A percentile compares a stretch with the other conserved stretches of the same genome.
Conservation (phyloP, 1,140 invertebrate species). For the Philotrypesis tridentata region DNA sequence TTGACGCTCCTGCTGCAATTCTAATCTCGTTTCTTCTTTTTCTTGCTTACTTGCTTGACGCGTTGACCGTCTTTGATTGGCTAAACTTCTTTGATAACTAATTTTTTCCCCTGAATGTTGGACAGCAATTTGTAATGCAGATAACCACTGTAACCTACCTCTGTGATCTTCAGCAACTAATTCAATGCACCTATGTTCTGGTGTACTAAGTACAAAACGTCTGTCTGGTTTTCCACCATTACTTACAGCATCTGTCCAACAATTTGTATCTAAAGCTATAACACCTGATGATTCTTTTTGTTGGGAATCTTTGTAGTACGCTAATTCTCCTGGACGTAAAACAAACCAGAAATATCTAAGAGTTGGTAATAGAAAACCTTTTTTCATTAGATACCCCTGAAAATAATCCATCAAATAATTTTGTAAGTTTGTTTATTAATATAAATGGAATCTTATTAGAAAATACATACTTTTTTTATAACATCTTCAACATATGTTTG, state of each 20-base stretch:
- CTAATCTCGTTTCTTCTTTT: constrained; percentile 74
- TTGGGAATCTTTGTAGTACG: constrained; percentile 82
- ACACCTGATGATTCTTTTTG: constrained; percentile 83
- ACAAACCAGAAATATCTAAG: constrained; percentile 89
- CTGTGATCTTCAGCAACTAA: constrained; percentile 81
- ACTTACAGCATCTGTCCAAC: constrained; percentile 78
- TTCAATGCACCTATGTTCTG: constrained; percentile 79
- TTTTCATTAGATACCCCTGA: constrained; percentile 82
- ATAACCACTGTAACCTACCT: constrained; percentile 83
- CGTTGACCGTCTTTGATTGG: constrained; percentile 75
- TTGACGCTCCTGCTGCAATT: constrained; percentile 79
- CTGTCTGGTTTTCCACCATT: constrained; percentile 75
- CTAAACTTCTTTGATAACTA: constrained; percentile 78
- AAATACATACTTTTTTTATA: constrained; percentile 81
- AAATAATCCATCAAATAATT: constrained; percentile 54
- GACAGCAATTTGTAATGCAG: constrained; percentile 81
- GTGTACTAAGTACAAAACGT: constrained; percentile 77
- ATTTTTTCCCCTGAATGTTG: constrained; percentile 78
- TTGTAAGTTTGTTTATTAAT: neutral
- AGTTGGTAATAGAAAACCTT: constrained; percentile 83
- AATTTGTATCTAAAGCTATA: constrained; percentile 79
- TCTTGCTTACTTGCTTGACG: constrained; percentile 76
- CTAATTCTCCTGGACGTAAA: constrained; percentile 82
- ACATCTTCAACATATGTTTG: constrained; percentile 87
- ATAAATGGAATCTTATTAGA: neutral